Percentiles rank a stretch among this genome's conserved stretches.
These are phyloP conservation scores for Drosophila prosaltans DNA, from an alignment of 1,140 invertebrate genomes.

Conservation along the genomic window DNA sequence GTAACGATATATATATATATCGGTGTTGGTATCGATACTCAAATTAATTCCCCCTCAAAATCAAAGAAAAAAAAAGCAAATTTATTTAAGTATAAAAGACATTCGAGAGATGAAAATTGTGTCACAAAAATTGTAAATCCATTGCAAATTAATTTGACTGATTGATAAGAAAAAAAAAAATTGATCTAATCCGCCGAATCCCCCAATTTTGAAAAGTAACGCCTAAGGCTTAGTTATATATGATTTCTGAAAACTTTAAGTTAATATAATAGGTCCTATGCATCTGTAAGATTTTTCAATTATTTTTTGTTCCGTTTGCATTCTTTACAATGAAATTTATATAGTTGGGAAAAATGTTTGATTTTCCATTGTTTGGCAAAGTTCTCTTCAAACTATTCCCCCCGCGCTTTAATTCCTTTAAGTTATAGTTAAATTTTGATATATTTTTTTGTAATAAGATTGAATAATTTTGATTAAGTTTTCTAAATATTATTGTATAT, in stretches of 20 bases:
- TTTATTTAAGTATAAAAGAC: background rate
- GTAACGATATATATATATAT: no score
- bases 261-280: no score
- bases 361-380: background rate
- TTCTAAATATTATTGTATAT: background rate
- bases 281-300: no score
- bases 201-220: background rate
- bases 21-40: no score
- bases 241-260: no score
- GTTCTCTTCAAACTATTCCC: background rate
- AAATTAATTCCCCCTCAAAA: no score
- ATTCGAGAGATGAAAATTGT: background rate
- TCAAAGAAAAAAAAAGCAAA: no score
- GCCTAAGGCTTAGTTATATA: background rate
- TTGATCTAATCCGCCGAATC: background rate
- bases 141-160: background rate
- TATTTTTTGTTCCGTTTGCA: no score
- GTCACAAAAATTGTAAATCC: conserved; percentile 1
- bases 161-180: background rate
- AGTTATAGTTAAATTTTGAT: background rate
- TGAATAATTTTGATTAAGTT: background rate
- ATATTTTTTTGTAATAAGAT: no score
- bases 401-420: background rate
- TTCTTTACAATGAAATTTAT: background rate
- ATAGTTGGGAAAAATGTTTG: background rate